phyloP scores from a whole-genome alignment of 2,797 vertebrate species.

The Chiroxiphia lanceolata region DNA sequence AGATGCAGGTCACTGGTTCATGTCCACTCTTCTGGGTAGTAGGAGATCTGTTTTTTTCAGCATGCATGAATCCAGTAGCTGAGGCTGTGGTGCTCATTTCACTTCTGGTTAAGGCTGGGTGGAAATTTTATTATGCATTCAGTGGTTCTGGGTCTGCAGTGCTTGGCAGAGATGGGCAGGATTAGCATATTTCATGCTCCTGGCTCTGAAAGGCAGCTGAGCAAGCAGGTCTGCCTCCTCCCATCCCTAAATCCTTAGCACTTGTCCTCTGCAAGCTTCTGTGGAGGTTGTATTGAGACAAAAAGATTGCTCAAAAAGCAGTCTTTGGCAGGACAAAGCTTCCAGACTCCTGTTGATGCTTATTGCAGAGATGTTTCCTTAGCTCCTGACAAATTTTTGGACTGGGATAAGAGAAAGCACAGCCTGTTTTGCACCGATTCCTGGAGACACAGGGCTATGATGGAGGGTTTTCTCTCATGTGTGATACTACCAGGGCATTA shows the following conservation, averaged over 20 bases:
- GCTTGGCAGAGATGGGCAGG: slow-evolving; percentile 13
- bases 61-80: slow-evolving; percentile 7
- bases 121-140: slow-evolving; percentile 37
- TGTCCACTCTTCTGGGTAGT: background rate
- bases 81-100: background rate
- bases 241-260: background rate
- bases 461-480: accelerated
- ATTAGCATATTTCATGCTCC: slow-evolving; percentile 22
- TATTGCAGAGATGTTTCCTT: background rate
- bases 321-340: background rate
- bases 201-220: background rate
- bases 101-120: background rate
- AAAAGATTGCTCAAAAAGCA: background rate
- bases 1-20: background rate
- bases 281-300: background rate
- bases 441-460: background rate
- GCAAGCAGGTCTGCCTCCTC: slow-evolving; percentile 3
- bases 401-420: background rate
- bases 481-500: accelerated
- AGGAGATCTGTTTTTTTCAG: background rate
- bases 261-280: background rate
- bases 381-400: background rate
- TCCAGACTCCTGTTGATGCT: background rate
- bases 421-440: background rate
- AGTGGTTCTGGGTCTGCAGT: background rate